Percentiles rank a stretch among this genome's conserved stretches.
Conservation (phyloP, 2,113 vertebrate species). For the Clarias batrachus region DNA sequence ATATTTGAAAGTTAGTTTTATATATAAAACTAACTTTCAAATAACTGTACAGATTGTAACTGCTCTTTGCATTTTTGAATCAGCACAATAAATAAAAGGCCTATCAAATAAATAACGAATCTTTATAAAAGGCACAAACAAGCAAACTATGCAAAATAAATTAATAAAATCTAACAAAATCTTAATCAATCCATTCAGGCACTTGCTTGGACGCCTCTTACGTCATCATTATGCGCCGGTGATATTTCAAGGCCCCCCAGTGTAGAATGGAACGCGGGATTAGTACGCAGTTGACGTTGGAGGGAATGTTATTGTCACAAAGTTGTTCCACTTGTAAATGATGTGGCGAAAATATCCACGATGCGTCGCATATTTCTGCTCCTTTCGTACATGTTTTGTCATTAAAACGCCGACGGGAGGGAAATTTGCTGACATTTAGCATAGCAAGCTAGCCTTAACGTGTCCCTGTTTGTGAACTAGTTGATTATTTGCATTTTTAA, state of each 20-base stretch:
- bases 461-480: not conserved
- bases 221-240: slow-evolving; percentile 52
- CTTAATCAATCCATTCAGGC: not conserved
- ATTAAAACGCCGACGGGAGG: not conserved
- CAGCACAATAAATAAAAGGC: not conserved
- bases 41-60: not conserved
- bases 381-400: too few species aligned
- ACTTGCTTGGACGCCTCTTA: not conserved
- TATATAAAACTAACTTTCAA: not conserved
- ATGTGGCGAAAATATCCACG: not conserved
- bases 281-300: slow-evolving; percentile 45
- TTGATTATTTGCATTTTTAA: not conserved
- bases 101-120: not conserved
- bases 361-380: not conserved
- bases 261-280: slow-evolving; percentile 60
- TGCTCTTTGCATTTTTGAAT: not conserved
- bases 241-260: slow-evolving; percentile 53
- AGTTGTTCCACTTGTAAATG: not conserved
- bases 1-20: too few species aligned
- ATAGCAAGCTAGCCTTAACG: not conserved
- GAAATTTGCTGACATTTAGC: not conserved
- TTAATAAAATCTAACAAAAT: not conserved
- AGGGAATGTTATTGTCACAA: not conserved
- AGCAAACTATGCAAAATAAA: not conserved
- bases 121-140: not conserved